A percentile compares a stretch with the other conserved stretches of the same genome.
Conservation (phyloP, 2,113 vertebrate species). For the Atractosteus spatula region DNA sequence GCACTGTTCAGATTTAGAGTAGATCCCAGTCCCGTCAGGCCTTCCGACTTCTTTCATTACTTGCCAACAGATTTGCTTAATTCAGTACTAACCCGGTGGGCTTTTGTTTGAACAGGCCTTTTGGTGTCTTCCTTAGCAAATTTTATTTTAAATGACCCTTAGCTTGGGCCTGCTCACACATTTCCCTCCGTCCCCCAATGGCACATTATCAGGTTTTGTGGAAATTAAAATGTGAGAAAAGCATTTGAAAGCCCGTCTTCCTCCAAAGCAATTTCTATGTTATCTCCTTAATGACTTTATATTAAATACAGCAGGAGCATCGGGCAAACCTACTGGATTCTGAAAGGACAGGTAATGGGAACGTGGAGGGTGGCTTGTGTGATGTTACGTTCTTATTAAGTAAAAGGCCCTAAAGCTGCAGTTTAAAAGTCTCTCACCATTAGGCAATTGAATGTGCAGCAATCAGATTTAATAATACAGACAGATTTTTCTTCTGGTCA, state of each 20-base stretch:
- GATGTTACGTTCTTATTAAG: too few relatives aligned
- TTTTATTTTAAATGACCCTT: constrained; percentile 24
- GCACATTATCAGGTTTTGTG: constrained; percentile 23
- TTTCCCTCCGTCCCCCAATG: not conserved
- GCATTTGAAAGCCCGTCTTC: constrained; percentile 2
- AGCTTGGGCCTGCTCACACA: constrained; percentile 19
- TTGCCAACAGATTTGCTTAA: constrained; percentile 21
- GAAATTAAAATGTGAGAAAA: constrained; percentile 24
- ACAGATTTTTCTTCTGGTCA: constrained; percentile 35
- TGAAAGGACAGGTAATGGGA: too few relatives aligned
- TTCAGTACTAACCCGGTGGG: constrained; percentile 30
- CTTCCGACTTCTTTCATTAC: constrained; percentile 17
- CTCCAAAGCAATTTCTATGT: constrained; percentile 14
- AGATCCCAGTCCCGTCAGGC: constrained; percentile 28
- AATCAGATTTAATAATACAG: constrained; percentile 34
- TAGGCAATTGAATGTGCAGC: constrained; percentile 42
- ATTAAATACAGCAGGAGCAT: constrained; percentile 27
- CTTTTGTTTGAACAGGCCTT: constrained; percentile 15
- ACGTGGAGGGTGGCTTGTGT: too few relatives aligned
- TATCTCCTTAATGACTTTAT: constrained; percentile 15
- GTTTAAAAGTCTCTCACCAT: constrained; percentile 24
- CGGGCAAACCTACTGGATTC: too few relatives aligned
- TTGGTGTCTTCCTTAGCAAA: constrained; percentile 45
- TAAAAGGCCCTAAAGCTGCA: too few relatives aligned
- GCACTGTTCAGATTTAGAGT: not conserved